Conservation (phyloP, 2,888 invertebrate genomes). For the Diploptera punctata region DNA sequence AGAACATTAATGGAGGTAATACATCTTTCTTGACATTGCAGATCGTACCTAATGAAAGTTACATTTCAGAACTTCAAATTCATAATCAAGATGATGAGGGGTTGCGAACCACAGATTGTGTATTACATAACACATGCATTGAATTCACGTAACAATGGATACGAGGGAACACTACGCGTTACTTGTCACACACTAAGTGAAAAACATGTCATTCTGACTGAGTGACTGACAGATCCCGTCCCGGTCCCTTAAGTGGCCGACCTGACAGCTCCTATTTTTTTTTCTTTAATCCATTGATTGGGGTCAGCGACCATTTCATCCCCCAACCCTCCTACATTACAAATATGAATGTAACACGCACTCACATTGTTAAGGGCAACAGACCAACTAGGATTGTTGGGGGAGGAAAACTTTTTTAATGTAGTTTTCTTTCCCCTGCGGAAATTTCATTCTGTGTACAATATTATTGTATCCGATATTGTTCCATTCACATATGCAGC, state of each 20-base stretch:
- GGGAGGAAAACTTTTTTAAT: neutral
- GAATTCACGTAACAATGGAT: neutral
- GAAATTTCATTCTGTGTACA: neutral
- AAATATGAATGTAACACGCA: slow-evolving; percentile 6
- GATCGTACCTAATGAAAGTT: no score
- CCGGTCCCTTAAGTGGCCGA: slow-evolving; percentile 3
- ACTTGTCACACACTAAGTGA: neutral
- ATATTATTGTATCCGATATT: no score
- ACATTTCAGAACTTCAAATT: no score
- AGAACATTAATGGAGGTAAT: no score
- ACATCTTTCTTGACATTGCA: no score
- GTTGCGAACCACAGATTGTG: neutral
- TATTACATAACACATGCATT: no score
- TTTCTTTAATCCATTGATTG: slow-evolving; percentile 14
- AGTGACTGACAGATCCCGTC: neutral
- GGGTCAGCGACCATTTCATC: slow-evolving; percentile 12
- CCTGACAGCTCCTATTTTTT: neutral
- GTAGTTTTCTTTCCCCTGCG: neutral
- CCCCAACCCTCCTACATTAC: neutral
- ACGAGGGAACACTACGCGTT: neutral
- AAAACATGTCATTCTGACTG: slow-evolving; percentile 6
- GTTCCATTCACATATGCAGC: no score
- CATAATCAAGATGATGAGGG: no score
- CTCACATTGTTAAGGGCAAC: neutral
- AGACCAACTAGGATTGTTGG: neutral